These are phyloP conservation scores for Stylophora pistillata DNA, from an alignment of 64 coral and sea anemone genomes.

Conservation along the genomic window DNA sequence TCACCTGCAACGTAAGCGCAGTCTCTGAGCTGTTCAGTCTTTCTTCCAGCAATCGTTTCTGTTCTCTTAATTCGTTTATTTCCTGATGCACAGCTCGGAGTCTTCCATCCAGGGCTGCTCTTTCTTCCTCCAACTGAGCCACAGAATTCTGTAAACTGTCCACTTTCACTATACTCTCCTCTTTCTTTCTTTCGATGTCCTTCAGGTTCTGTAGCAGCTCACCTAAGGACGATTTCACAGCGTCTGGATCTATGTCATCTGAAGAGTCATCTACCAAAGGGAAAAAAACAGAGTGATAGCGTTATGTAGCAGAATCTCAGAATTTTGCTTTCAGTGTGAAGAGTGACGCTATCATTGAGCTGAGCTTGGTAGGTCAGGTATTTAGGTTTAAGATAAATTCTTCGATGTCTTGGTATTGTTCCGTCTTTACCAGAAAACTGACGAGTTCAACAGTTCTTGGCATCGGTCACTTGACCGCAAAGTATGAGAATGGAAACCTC, in stretches of 20 bases:
- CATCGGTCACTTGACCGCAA: too few relatives aligned
- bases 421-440: too few relatives aligned
- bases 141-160: conserved; percentile 64
- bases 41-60: conserved; percentile 70
- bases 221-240: conserved; percentile 55
- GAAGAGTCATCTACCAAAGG: conserved; percentile 65
- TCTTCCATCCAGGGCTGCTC: conserved; percentile 30
- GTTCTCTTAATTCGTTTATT: conserved; percentile 71
- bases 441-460: too few relatives aligned
- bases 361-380: too few relatives aligned
- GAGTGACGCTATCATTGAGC: too few relatives aligned
- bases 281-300: neutral
- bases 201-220: conserved; percentile 83
- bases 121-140: conserved; percentile 61
- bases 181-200: conserved; percentile 71
- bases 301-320: neutral
- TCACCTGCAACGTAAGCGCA: conserved; percentile 70
- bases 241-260: conserved; percentile 79
- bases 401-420: too few relatives aligned
- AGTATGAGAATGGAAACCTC: too few relatives aligned
- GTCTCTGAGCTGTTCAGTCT: conserved; percentile 54
- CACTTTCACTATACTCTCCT: conserved; percentile 59
- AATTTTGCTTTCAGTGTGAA: too few relatives aligned
- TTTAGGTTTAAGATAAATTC: too few relatives aligned
- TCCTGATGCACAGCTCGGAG: conserved; percentile 59